Base-by-base conservation (phyloP, 2,113 vertebrate species). In the Gnathonemus longibarbis region DNA sequence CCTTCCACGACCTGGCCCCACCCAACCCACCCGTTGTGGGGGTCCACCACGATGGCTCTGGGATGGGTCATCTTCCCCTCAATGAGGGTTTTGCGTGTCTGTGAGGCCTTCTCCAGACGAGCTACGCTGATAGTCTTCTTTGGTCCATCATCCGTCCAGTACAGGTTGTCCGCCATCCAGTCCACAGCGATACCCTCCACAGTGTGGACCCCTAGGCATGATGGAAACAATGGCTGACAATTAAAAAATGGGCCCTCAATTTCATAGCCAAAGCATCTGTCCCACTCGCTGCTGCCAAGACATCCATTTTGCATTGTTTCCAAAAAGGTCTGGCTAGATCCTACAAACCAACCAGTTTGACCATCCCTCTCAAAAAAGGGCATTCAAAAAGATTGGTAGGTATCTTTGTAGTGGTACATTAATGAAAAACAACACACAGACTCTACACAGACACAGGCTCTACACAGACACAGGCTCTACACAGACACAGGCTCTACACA, bases 31-130 rank as follows among this genome's bases (percentile, higher is more conserved):
- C 98, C 98, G 0, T 99, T 96, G 91, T 97, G 94, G 0, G 98
- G 98, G 90, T 99, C 98, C 91, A 99, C 97, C 91, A 98, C 98
- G 3, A 99, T 98, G 39, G 98, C 98, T 0, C 98, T 94, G 10
- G 98, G 98, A 50, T 99, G 98, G 0, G 97, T 98, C 98, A 99
- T 99, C 93, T 97, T 98, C 66, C 98, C 98, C 93, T 99, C 98
- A 0, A 99, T 97, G 89, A 99, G 95, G 0, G 97, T 99, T 94
- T 99, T 99, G 88, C 98, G 95, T 0, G 97, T 99, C 94, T 98
- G 98, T 9, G 98, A 97, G 0, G 98, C 98, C 90, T 99, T 99
- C 90, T 98, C 97, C 94, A 99, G 94, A 90, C 97, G 96, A 80
- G 98, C 98, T 90, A 99, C 98, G 0, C 97, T 98, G 94, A 99